Base-by-base conservation (phyloP, 2,113 vertebrate genomes). In the Dermatemys mawii region DNA sequence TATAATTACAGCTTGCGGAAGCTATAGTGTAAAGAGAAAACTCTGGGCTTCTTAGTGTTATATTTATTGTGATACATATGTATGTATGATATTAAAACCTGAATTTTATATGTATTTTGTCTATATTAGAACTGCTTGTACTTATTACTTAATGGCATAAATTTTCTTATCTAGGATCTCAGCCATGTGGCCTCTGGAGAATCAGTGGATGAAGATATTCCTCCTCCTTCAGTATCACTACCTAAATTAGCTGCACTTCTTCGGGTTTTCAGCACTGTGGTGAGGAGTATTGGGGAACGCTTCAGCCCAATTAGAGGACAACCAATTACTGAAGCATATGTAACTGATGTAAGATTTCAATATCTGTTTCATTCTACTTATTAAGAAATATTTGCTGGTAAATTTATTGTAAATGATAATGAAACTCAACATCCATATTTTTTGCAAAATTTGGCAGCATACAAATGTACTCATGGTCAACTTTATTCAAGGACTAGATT, bases 221-320 rank as follows among this genome's bases (percentile, higher is more conserved):
- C 99, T 49, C 99, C 99, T 51, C 99, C 99, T 44, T 99, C 99
- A 4, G 99, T 99, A 92, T 99, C 99, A 0, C 97, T 99, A 78
- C 99, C 99, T 19, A 99, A 99, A 79, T 97, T 99, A 96, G 99
- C 99, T 6, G 99, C 99, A 0, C 98, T 99, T 48, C 98, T 99
- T 44, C 98, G 99, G 3, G 99, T 99, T 29, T 99, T 99, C 97
- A 99, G 99, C 83, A 99, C 99, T 1, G 99, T 99, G 92, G 99
- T 99, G 89, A 99, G 99, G 97, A 99, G 99, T 97, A 99, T 99
- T 3, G 99, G 99, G 83, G 99, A 99, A 63, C 98, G 99, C 19
- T 99, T 99, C 97, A 99, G 98, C 96, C 99, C 99, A 6, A 98
- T 99, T 89, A 97, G 99, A 90, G 99, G 99, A 27, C 99, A 99